These are phyloP conservation scores for Uria lomvia DNA, from an alignment of 2,113 vertebrate genomes.

Conservation along the genomic window DNA sequence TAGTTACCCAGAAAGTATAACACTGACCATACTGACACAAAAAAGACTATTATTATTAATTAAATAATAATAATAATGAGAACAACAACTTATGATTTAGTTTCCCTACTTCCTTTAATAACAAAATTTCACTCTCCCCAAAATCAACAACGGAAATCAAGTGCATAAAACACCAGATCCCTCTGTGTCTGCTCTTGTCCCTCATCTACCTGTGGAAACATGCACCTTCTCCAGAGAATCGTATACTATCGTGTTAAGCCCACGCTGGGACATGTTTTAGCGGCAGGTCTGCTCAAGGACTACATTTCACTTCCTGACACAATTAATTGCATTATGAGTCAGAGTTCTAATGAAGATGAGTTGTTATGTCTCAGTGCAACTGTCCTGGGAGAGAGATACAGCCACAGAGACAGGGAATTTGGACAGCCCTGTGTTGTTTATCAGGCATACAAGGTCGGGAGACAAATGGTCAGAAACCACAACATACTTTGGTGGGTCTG, in stretches of 20 bases:
- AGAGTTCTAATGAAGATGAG: conserved; percentile 68
- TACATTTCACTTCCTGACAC: conserved; percentile 60
- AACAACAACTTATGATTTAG: not conserved
- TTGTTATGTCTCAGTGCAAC: conserved; percentile 45
- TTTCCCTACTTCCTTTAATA: not conserved
- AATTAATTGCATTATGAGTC: conserved; percentile 72
- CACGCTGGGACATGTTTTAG: conserved; percentile 50
- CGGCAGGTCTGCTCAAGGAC: conserved; percentile 27
- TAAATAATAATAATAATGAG: not conserved
- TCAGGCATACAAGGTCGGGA: conserved; percentile 5
- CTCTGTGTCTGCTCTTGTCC: not conserved
- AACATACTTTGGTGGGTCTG: conserved; percentile 18
- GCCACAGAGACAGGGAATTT: not conserved
- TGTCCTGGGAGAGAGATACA: conserved; percentile 31
- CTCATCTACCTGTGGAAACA: not conserved
- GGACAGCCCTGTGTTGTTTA: conserved; percentile 4
- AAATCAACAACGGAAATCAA: not conserved
- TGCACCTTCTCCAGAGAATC: not conserved
- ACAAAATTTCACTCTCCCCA: not conserved
- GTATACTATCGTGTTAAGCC: not conserved
- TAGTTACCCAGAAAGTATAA: not conserved
- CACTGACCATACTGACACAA: not conserved
- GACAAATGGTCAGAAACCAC: conserved; percentile 37
- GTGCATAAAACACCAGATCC: not conserved
- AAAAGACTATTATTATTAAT: not conserved